A percentile compares a stretch with the other conserved stretches of the same genome.
Evolutionary conservation across 2,113 vertebrate genomes (phyloP).

Genomic region (Crotalus horridus): DNA sequence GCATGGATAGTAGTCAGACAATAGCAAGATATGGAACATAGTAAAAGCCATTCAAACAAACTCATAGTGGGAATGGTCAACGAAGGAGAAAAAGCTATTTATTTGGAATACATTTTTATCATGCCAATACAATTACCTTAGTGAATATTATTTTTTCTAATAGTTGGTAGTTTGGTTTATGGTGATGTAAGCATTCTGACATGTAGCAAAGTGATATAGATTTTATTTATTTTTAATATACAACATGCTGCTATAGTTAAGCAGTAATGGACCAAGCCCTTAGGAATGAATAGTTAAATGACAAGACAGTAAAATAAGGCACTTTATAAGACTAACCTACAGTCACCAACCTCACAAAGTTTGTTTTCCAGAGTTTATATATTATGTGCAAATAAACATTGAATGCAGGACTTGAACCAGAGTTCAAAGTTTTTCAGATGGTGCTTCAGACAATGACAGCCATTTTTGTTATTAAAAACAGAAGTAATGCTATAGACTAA

Average conservation of each 20-base stretch:
- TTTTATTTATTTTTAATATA: neutral
- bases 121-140: neutral
- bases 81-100: neutral
- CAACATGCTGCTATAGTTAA: neutral
- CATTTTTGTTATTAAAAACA: neutral
- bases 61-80: neutral
- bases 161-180: neutral
- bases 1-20: neutral
- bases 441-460: neutral
- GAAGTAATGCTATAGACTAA: neutral
- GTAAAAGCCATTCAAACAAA: neutral
- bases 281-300: neutral
- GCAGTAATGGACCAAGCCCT: neutral
- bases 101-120: neutral
- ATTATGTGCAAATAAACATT: neutral
- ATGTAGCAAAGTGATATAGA: neutral
- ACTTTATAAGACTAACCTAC: neutral
- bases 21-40: neutral
- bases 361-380: neutral
- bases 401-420: neutral
- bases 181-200: neutral
- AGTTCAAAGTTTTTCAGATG: neutral
- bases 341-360: neutral
- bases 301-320: neutral
- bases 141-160: neutral